Conservation (phyloP, 1,140 invertebrate genomes). For the Drosophila nannoptera region DNA sequence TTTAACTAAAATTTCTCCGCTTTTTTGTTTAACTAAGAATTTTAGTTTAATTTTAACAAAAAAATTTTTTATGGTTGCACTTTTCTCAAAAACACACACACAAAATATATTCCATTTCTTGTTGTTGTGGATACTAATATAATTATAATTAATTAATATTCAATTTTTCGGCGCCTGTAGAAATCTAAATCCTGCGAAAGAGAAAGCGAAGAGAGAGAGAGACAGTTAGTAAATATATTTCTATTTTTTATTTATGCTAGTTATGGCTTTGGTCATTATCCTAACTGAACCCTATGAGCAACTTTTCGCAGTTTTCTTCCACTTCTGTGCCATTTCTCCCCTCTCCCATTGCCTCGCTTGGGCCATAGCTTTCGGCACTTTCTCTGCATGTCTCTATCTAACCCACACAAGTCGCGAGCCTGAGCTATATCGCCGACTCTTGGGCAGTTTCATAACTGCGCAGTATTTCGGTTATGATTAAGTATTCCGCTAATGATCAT, state of each 20-base stretch:
- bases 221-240: conserved; percentile 24
- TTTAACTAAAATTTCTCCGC: neutral
- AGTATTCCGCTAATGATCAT: conserved; percentile 40
- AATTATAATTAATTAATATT: conserved; percentile 42
- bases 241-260: neutral
- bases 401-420: neutral
- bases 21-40: conserved; percentile 58
- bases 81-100: conserved; percentile 26
- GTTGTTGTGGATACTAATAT: conserved; percentile 29
- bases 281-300: no score
- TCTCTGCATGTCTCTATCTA: no score
- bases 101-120: conserved; percentile 28
- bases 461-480: conserved; percentile 49
- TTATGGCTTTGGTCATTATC: conserved; percentile 40
- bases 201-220: conserved; percentile 25
- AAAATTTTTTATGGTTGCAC: conserved; percentile 46
- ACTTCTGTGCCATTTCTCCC: no score
- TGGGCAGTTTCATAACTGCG: conserved; percentile 64
- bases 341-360: no score
- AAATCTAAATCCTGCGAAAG: conserved; percentile 68
- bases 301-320: no score
- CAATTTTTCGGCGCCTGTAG: conserved; percentile 58
- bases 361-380: no score
- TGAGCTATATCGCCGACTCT: neutral
- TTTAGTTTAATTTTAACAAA: conserved; percentile 52